Conservation (phyloP, 2,888 invertebrate species). For the Drosophila buzzatii region DNA sequence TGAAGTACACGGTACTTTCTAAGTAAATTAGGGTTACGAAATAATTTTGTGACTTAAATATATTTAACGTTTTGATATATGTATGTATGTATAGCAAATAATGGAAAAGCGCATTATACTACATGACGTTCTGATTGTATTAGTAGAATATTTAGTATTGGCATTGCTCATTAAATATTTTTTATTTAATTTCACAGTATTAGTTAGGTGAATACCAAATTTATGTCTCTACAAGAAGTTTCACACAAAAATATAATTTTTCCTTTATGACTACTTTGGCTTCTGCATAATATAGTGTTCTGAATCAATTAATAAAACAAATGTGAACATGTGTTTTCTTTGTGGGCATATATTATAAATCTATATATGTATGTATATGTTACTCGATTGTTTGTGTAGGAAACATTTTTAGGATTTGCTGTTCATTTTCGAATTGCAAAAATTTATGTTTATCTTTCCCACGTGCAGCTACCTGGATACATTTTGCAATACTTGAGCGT, state of each 20-base stretch:
- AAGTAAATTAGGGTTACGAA: not conserved
- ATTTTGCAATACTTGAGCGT: not conserved
- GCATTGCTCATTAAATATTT: too few relatives aligned
- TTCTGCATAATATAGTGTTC: not conserved
- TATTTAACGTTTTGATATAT: too few relatives aligned
- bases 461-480: not conserved
- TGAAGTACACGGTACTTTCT: not conserved
- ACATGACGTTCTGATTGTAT: too few relatives aligned
- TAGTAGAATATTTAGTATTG: too few relatives aligned
- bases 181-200: too few relatives aligned
- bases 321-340: constrained; percentile 2
- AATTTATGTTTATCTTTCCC: not conserved
- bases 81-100: too few relatives aligned
- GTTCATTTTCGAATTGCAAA: not conserved
- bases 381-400: not conserved
- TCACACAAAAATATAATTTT: not conserved
- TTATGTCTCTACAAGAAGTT: not conserved
- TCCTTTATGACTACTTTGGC: not conserved
- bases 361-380: not conserved
- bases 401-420: not conserved
- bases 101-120: too few relatives aligned
- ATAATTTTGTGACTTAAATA: too few relatives aligned
- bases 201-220: too few relatives aligned
- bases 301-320: not conserved
- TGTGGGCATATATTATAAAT: not conserved